Base-by-base conservation (phyloP, 2,797 vertebrate species). In the Anguilla marmorata region DNA sequence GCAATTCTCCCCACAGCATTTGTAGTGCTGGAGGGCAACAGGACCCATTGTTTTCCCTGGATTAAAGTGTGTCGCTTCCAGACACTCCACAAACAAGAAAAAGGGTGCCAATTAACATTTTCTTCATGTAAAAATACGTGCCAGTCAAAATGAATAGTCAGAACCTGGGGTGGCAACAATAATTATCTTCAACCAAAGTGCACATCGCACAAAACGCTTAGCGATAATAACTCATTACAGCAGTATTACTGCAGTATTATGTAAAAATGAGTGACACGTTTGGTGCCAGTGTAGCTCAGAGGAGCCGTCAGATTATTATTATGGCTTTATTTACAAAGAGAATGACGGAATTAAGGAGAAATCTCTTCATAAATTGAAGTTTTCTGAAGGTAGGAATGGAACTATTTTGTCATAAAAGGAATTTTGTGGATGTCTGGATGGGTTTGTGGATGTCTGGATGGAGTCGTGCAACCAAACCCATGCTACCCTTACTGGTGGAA, bases 221-320 rank as follows among this genome's bases (percentile, higher is more conserved):
- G 69, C 48, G 24, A 79, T 79, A 52, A 79, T 37, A 86, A 50
- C 45, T 86, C 48, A 86, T 79, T 86, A 56, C 50, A 37, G 37
- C 37, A 37, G 37, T 37, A 37, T 37, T 37, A 37, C 66, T 76
- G n/a, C 24, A 52, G 69, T 56, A 54, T 56, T 76, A 79, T 27
- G 69, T 52, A 45, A 69, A 69, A 66, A 27, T n/a, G 69, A 86
- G 41, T 86, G 72, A 33, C 45, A 33, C 3, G 4, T 19, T 19
- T 76, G 48, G 69, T 79, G 66, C 50, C 82, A 30, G 48, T 24
- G 69, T 74, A 74, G 27, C 48, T 54, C 27, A 16, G 14, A 27
- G 48, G 58, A 66, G 27, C 48, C 85, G 16, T 48, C 45, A 86
- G 63, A 50, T 86, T 86, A 52, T 86, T 6, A 74, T 86, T 85